Percentiles rank a stretch among this genome's conserved stretches.
These are phyloP conservation scores for Latheticus oryzae DNA, from an alignment of 2,888 invertebrate species.

Conservation along the genomic window DNA sequence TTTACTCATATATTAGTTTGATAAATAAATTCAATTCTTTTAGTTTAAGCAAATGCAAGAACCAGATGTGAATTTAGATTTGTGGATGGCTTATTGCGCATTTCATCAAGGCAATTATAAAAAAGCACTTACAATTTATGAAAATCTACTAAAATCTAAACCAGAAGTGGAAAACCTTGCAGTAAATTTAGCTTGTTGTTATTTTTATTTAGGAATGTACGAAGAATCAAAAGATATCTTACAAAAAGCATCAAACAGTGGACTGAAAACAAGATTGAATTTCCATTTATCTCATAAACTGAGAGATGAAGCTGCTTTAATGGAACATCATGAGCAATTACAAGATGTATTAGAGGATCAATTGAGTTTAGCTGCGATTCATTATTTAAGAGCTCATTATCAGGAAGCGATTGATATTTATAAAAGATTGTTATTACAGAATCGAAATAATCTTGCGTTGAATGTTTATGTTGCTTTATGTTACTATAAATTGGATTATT, in stretches of 20 bases:
- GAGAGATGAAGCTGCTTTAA: conserved; percentile 85
- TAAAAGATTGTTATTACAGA: conserved; percentile 90
- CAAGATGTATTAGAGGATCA: conserved; percentile 94
- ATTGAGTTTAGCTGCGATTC: conserved; percentile 93
- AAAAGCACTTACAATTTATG: conserved; percentile 80
- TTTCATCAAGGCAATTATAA: conserved; percentile 97
- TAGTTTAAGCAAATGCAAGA: conserved; percentile 71
- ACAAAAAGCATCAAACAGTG: conserved; percentile 71
- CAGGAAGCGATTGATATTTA: conserved; percentile 99
- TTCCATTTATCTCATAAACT: conserved; percentile 96
- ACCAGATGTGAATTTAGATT: conserved; percentile 69
- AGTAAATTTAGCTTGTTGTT: conserved; percentile 91
- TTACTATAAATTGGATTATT: conserved; percentile 98
- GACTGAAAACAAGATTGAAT: conserved; percentile 79
- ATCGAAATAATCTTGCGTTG: conserved; percentile 91
- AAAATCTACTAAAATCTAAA: conserved; percentile 68
- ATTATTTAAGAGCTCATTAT: conserved; percentile 95
- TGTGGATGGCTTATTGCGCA: conserved; percentile 95
- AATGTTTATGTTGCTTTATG: conserved; percentile 98
- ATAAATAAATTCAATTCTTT: conserved; percentile 44
- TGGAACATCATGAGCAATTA: conserved; percentile 85
- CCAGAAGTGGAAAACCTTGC: conserved; percentile 72
- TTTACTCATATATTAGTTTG: conserved; percentile 12
- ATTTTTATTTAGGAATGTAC: conserved; percentile 90
- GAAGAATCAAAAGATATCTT: conserved; percentile 76